These are phyloP conservation scores for Eilema griseolum DNA, from an alignment of 2,888 invertebrate genomes.

Conservation along the genomic window DNA sequence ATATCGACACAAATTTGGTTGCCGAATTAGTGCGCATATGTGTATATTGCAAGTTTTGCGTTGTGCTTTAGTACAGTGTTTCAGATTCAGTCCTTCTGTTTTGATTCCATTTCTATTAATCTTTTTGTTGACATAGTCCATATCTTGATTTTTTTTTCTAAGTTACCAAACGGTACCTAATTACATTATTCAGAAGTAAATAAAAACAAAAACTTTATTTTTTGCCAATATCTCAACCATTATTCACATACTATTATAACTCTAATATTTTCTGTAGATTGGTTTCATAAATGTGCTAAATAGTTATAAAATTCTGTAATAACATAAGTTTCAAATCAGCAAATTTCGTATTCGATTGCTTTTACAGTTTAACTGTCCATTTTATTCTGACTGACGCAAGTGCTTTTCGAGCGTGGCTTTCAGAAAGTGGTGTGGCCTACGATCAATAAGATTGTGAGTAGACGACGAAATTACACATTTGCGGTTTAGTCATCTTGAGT, in stretches of 20 bases:
- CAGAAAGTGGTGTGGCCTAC: neutral
- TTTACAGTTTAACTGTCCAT: neutral
- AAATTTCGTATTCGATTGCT: neutral
- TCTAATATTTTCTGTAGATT: too few species aligned
- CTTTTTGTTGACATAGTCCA: too few species aligned
- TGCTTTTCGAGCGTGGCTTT: neutral
- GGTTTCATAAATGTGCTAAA: neutral
- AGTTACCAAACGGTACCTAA: too few species aligned
- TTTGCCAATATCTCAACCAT: too few species aligned
- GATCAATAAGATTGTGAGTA: neutral
- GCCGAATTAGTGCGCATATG: neutral
- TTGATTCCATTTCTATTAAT: too few species aligned
- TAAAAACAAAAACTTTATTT: too few species aligned
- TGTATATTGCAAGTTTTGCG: neutral
- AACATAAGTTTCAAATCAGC: neutral
- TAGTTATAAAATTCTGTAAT: neutral
- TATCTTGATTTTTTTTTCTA: too few species aligned
- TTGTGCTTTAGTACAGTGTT: neutral
- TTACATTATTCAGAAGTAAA: too few species aligned
- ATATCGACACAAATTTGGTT: constrained; percentile 26
- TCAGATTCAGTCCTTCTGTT: neutral
- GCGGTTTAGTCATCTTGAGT: neutral
- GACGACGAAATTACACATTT: neutral
- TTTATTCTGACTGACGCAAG: neutral
- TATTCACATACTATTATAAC: too few species aligned